Percentiles rank a stretch among this genome's conserved stretches.
Evolutionary conservation across 2,113 vertebrate genomes (phyloP).

Genomic region (Prinia subflava): DNA sequence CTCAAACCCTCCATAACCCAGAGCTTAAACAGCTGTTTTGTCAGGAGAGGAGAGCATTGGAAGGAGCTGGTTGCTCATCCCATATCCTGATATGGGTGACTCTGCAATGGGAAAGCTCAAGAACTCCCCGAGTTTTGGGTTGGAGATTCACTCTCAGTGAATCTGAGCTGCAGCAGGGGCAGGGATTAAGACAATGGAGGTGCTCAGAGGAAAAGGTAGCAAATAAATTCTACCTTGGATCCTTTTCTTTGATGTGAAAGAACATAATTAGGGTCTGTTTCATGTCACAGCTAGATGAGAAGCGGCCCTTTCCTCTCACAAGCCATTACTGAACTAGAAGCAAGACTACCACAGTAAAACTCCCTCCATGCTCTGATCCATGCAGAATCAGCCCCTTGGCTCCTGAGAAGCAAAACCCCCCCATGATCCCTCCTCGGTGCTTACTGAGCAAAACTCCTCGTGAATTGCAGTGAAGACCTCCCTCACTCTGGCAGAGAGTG

Average conservation of each 20-base stretch:
- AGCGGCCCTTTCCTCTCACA: neutral
- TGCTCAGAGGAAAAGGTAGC: neutral
- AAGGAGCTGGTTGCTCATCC: neutral
- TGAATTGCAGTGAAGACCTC: fast-evolving
- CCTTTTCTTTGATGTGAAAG: neutral
- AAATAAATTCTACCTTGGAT: neutral
- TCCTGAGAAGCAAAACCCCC: neutral
- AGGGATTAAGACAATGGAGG: neutral
- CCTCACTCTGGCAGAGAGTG: neutral
- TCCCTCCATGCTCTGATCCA: neutral
- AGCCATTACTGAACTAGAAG: neutral
- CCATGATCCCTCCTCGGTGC: neutral
- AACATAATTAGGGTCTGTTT: neutral
- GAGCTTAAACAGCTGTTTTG: neutral
- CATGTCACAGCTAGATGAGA: neutral
- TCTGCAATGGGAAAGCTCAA: neutral
- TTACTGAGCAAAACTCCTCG: neutral
- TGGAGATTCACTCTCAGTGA: neutral
- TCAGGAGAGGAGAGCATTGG: neutral
- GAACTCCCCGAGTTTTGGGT: neutral
- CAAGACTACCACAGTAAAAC: neutral
- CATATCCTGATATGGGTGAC: fast-evolving
- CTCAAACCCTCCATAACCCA: neutral
- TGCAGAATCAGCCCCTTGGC: neutral
- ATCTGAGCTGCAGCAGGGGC: neutral